phyloP scores from a whole-genome alignment of 2,797 vertebrate genomes.

The Zenarchopterus dispar region DNA sequence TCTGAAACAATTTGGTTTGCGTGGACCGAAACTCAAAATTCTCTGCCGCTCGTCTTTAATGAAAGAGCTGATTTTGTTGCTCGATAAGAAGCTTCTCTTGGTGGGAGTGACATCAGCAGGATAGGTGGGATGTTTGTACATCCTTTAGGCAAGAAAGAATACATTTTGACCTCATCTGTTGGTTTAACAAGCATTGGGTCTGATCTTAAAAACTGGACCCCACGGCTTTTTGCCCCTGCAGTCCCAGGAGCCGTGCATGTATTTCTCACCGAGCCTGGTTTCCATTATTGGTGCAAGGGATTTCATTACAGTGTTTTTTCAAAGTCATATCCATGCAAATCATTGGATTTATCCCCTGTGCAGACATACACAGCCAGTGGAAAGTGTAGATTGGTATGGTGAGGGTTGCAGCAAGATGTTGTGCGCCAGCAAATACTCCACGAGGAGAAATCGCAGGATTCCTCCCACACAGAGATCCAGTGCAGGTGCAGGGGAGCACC shows the following conservation, averaged over 20 bases:
- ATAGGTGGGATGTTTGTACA: slow-evolving; percentile 1
- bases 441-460: slow-evolving; percentile 56
- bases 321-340: slow-evolving; percentile 77
- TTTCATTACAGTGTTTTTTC: slow-evolving; percentile 57
- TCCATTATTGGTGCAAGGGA: slow-evolving; percentile 41
- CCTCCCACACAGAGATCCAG: slow-evolving; percentile 65
- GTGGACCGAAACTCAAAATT: slow-evolving; percentile 39
- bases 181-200: slow-evolving; percentile 28
- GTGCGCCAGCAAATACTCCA: slow-evolving; percentile 48
- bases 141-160: slow-evolving; percentile 6
- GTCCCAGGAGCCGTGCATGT: slow-evolving; percentile 17
- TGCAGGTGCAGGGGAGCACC: slow-evolving; percentile 49
- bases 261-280: slow-evolving; percentile 46
- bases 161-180: slow-evolving; percentile 28
- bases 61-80: slow-evolving; percentile 47
- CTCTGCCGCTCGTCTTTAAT: slow-evolving; percentile 25
- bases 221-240: slow-evolving; percentile 25
- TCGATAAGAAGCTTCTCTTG: slow-evolving; percentile 25
- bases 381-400: slow-evolving; percentile 44
- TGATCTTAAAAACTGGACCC: slow-evolving; percentile 29
- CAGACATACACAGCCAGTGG: slow-evolving; percentile 50
- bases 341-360: slow-evolving; percentile 60
- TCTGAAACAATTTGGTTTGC: slow-evolving; percentile 63
- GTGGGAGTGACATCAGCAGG: slow-evolving; percentile 7
- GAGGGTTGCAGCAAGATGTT: slow-evolving; percentile 40